These are phyloP conservation scores for Etheostoma nigrum DNA, from an alignment of 2,797 vertebrate genomes.

Conservation along the genomic window DNA sequence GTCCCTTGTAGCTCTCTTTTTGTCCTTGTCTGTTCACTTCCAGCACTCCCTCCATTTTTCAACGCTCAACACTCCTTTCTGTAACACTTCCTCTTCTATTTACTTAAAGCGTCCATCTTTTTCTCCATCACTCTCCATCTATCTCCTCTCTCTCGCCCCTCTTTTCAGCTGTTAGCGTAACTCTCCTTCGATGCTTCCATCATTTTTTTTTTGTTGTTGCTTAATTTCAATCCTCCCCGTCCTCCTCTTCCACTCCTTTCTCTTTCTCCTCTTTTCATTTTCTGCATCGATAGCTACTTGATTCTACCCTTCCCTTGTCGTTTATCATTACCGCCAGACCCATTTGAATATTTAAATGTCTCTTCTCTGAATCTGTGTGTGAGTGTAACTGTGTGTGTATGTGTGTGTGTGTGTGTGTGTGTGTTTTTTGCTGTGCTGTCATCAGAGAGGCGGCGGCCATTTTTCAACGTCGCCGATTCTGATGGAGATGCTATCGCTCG, in stretches of 20 bases:
- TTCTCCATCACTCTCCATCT: slow-evolving; percentile 33
- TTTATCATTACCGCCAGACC: slow-evolving; percentile 85
- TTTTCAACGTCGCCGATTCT: slow-evolving; percentile 85
- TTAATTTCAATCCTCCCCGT: slow-evolving; percentile 57
- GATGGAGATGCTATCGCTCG: slow-evolving; percentile 85
- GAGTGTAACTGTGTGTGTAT: slow-evolving; percentile 20
- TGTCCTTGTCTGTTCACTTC: slow-evolving; percentile 19
- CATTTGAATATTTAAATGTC: slow-evolving; percentile 89
- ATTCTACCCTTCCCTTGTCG: slow-evolving; percentile 86
- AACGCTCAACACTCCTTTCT: slow-evolving; percentile 20
- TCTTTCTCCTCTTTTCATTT: slow-evolving; percentile 85
- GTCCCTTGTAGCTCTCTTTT: slow-evolving; percentile 44
- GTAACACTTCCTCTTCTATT: slow-evolving; percentile 23
- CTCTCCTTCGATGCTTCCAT: slow-evolving; percentile 47
- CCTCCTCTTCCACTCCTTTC: slow-evolving; percentile 58
- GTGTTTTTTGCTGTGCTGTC: slow-evolving; percentile 76
- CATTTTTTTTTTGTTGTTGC: slow-evolving; percentile 41
- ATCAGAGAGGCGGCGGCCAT: slow-evolving; percentile 82
- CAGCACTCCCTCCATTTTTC: not conserved
- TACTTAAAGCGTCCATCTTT: slow-evolving; percentile 23
- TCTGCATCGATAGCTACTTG: slow-evolving; percentile 88
- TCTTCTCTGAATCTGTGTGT: slow-evolving; percentile 55
- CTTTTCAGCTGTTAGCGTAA: slow-evolving; percentile 41
- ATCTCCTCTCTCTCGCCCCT: slow-evolving; percentile 15
- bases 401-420: slow-evolving; percentile 58